These are phyloP conservation scores for Cynocephalus volans DNA, from an alignment of 2,113 vertebrate genomes.

Conservation along the genomic window DNA sequence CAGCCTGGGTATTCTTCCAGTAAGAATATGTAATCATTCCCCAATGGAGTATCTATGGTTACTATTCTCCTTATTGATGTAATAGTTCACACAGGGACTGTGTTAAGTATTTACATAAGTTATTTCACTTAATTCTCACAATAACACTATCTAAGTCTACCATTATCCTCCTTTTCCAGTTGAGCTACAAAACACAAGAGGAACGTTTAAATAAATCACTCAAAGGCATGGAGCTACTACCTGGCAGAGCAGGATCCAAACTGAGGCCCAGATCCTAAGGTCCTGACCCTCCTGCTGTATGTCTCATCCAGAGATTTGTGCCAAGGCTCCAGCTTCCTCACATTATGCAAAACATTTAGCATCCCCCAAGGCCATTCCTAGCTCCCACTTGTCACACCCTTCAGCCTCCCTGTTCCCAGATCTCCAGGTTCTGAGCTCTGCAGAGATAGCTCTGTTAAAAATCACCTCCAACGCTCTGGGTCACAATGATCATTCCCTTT, in stretches of 20 bases:
- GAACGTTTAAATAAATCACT: background rate
- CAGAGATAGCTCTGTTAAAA: accelerated
- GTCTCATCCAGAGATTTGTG: background rate
- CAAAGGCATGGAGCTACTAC: background rate
- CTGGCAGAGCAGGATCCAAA: background rate
- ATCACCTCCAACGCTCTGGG: background rate
- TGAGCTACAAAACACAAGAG: background rate
- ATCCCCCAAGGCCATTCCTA: accelerated
- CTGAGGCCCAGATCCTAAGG: background rate
- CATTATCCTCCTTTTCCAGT: background rate
- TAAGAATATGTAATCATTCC: background rate
- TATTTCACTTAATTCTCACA: background rate
- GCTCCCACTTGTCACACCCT: background rate
- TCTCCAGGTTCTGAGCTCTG: background rate
- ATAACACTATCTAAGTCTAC: background rate
- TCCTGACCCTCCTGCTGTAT: background rate
- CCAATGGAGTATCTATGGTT: background rate
- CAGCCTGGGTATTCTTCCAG: background rate
- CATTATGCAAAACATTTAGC: accelerated
- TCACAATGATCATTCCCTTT: background rate
- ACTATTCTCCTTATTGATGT: accelerated
- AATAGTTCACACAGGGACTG: background rate
- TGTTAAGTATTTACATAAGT: background rate
- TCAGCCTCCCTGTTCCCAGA: background rate
- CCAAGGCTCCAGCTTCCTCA: background rate